Base-by-base conservation (phyloP, 2,113 vertebrate species). In the Stigmatopora argus region DNA sequence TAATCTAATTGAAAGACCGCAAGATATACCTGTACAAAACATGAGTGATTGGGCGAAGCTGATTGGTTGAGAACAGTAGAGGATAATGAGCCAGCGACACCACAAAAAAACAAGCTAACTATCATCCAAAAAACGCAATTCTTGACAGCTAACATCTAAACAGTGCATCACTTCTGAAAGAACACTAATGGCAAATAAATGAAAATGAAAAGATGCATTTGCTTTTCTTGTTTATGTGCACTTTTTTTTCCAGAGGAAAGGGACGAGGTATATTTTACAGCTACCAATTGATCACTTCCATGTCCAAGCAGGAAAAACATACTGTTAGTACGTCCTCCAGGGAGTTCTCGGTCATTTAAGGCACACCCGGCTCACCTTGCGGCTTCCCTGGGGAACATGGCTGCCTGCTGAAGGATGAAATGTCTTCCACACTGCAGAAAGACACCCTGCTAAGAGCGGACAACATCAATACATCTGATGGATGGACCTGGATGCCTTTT, bases 401-500 rank as follows among this genome's bases (percentile, higher is more conserved):
- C 75, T 80, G 80, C 81, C 78, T 73, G 66, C 61, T 63, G 57
- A 74, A 75, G 64, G 73, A 80, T 81, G 72, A 81, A 85, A 83
- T 80, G 87, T 82, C 78, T 83, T 78, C 82, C 79, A 71, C 78
- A 82, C 80, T 88, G 78, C 68, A 81, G 81, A 84, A 80, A 84
- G 78, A 74, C 82, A 81, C 73, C 81, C 73, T 75, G 69, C 58
- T 57, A 52, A 44, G 77, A 66, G 66, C 67, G 66, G 81, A 71
- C 61, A 31, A 65, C 79, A 88, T 88, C 85, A 62, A 88, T 89
- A 63, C 71, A 64, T 46, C 60, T 85, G 86, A 85, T 84, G 77
- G 86, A 89, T 87, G 76, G 78, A 75, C 62, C 72, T 71, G 74
- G 69, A 55, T 66, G 70, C 62, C 75, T 79, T 73, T 71, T n/a